Conservation (phyloP, 2,113 vertebrate species). For the Rhinopithecus roxellana region DNA sequence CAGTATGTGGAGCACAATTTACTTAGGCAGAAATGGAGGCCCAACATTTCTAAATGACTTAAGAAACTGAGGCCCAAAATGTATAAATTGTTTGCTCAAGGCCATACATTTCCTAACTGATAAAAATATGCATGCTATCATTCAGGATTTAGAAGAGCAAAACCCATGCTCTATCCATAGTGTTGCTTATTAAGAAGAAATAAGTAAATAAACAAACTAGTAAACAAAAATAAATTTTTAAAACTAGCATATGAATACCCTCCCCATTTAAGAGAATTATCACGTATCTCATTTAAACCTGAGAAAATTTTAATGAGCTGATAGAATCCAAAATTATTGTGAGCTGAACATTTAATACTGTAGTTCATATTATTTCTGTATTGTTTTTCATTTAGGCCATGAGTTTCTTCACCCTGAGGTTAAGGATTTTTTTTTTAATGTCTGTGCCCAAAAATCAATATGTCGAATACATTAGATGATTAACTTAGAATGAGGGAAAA, state of each 20-base stretch:
- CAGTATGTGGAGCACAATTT: background rate
- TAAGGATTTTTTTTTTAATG: background rate
- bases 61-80: background rate
- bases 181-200: background rate
- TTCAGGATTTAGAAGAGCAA: background rate
- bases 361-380: background rate
- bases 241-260: background rate
- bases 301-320: background rate
- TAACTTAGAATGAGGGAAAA: background rate
- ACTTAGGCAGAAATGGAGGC: background rate
- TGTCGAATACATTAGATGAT: background rate
- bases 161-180: accelerated
- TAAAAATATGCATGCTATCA: background rate
- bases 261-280: background rate
- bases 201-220: background rate
- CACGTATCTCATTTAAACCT: background rate
- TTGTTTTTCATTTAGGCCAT: background rate
- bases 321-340: background rate
- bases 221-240: background rate
- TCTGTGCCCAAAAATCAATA: background rate
- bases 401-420: background rate
- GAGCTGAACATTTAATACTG: background rate
- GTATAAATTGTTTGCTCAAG: background rate
- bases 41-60: background rate
- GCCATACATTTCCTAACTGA: too few relatives aligned